Evolutionary conservation across 2,888 invertebrate genomes (phyloP), one percentile per base, ranked within the genome.

Genomic region (Mechanitis messenoides): DNA sequence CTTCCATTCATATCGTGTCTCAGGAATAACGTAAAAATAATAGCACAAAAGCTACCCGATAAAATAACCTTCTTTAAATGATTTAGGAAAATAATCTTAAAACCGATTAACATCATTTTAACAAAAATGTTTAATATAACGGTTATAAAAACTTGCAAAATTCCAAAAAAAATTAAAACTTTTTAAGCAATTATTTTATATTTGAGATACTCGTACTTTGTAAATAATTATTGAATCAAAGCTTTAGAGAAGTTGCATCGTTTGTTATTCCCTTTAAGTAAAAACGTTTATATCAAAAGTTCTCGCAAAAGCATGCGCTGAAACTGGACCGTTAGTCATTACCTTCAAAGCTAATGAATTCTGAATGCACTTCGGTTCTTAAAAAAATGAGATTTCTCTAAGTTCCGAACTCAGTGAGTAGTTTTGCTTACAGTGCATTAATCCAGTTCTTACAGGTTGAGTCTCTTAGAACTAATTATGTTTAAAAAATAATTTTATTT

Each of bases 391-490:
- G 69, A 69, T 76, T 81, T 73, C 76, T 76, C 77, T 80, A 79
- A 81, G 80, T 83, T 81, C 59, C 71, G 62, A 84, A 87, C 80
- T 87, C 83, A 75, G 72, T 73, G 74, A 79, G 81, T 83, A 85
- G 81, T 86, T 85, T 78, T 80, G 83, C 83, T 87, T 81, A 81
- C 79, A 77, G 78, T 82, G 81, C 87, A 85, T 87, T 89, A 86
- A 87, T 88, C 83, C 84, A 80, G 83, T 85, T 83, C 83, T 56
- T 60, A 53, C 58, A 60, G 57, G 53, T 64, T 64, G 33, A 61
- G 45, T 60, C 55, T 55, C 56, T 60, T 56, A 54, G 38, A 31
- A 56, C 45, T 60, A 45, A 53, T 61, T 12, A 3, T 42, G 9
- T 11, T 42, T 7, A 42, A 42, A 42, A 42, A 9, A 42, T 7